Conservation (phyloP, 2,888 invertebrate genomes). For the Zygogramma bicolorata region DNA sequence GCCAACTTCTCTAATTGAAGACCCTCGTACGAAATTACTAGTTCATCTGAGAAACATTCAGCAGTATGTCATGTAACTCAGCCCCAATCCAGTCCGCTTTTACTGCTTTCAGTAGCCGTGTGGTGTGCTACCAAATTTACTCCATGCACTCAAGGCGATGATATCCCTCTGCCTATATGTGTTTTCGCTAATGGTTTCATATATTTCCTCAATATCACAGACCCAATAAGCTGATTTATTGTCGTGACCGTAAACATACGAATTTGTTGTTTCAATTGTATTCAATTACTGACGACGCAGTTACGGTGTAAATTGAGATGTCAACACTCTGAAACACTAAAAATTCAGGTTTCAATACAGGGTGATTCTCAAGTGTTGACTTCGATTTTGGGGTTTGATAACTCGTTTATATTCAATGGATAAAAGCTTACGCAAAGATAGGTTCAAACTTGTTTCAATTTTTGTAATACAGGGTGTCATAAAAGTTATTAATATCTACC, state of each 20-base stretch:
- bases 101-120: slow-evolving; percentile 55
- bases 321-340: no score
- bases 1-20: slow-evolving; percentile 67
- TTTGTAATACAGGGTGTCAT: no score
- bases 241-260: not conserved
- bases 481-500: no score
- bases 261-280: no score
- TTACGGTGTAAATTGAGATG: no score
- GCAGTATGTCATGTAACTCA: slow-evolving; percentile 61
- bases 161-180: slow-evolving; percentile 26
- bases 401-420: no score
- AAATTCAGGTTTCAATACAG: no score
- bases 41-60: slow-evolving; percentile 65
- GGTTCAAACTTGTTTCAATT: no score
- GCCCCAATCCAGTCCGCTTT: slow-evolving; percentile 56
- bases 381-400: no score
- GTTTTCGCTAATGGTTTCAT: slow-evolving; percentile 41
- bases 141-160: slow-evolving; percentile 36
- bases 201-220: slow-evolving; percentile 31
- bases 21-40: slow-evolving; percentile 65
- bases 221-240: slow-evolving; percentile 39
- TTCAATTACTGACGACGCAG: no score
- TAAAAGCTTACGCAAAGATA: no score
- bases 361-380: no score
- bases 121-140: slow-evolving; percentile 38